Evolutionary conservation across 2,797 vertebrate genomes (phyloP).

Genomic region (Rhynchonycteris naso): DNA sequence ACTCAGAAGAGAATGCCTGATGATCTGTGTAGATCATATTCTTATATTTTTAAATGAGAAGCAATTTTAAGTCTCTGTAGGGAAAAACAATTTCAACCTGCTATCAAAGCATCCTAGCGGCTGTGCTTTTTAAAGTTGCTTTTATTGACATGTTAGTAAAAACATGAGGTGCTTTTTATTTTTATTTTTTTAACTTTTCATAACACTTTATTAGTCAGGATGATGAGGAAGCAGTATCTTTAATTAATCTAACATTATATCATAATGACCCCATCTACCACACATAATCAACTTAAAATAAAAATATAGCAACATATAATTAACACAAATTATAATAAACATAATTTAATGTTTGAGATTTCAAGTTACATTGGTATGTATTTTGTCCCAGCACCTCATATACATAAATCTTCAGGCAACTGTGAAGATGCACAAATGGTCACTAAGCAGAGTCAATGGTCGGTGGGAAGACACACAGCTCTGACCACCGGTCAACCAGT

Average conservation of each 20-base stretch:
- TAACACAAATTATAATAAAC: neutral
- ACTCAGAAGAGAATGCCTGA: neutral
- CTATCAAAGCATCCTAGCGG: neutral
- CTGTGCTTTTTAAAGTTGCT: neutral
- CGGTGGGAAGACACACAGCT: neutral
- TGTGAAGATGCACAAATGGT: neutral
- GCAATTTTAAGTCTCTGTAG: neutral
- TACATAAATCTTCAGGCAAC: neutral
- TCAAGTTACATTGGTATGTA: neutral
- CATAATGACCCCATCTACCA: neutral
- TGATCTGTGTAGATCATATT: neutral
- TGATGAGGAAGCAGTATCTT: neutral
- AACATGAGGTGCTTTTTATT: neutral
- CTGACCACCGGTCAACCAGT: neutral
- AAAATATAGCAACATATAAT: constrained; percentile 13
- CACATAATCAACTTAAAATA: constrained; percentile 6
- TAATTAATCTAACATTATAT: neutral
- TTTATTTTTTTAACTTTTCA: neutral
- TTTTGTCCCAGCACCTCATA: neutral
- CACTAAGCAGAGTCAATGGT: neutral
- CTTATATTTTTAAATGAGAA: neutral
- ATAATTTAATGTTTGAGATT: neutral
- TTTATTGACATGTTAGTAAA: neutral
- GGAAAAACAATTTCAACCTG: neutral
- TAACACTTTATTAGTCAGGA: constrained; percentile 29